Percentiles rank a stretch among this genome's conserved stretches.
Evolutionary conservation across 2,888 invertebrate species (phyloP).

Genomic region (Eupeodes latifasciatus): DNA sequence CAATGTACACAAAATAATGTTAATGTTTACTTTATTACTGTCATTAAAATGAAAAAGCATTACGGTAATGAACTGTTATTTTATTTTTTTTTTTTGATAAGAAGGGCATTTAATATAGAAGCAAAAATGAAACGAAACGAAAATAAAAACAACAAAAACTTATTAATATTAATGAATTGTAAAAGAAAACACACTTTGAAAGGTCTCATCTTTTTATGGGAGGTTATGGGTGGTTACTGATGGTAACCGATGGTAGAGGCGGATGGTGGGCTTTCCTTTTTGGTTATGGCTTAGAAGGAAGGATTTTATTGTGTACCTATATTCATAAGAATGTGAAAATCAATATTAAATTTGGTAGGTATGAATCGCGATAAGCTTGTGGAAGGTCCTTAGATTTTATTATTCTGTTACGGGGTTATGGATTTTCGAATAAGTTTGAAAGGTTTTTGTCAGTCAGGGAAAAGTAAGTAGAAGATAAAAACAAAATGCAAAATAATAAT

Average conservation of each 20-base stretch:
- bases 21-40: conserved; percentile 53
- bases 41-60: conserved; percentile 50
- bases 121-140: neutral
- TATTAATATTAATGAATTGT: conserved; percentile 33
- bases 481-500: no score
- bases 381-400: conserved; percentile 5
- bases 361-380: neutral
- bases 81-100: conserved; percentile 16
- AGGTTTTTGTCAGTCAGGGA: neutral
- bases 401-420: neutral
- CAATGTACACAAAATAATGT: conserved; percentile 29
- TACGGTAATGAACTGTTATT: conserved; percentile 57
- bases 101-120: conserved; percentile 9
- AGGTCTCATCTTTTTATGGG: neutral
- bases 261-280: no score
- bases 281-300: neutral
- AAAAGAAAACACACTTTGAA: neutral
- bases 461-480: no score
- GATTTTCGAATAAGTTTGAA: neutral
- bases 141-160: neutral
- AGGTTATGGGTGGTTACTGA: neutral
- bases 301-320: neutral
- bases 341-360: neutral
- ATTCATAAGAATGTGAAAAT: neutral
- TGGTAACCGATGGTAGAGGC: no score